These are phyloP conservation scores for Enteromius unitaeniatus DNA, from an alignment of 2,797 vertebrate genomes.

Conservation along the genomic window DNA sequence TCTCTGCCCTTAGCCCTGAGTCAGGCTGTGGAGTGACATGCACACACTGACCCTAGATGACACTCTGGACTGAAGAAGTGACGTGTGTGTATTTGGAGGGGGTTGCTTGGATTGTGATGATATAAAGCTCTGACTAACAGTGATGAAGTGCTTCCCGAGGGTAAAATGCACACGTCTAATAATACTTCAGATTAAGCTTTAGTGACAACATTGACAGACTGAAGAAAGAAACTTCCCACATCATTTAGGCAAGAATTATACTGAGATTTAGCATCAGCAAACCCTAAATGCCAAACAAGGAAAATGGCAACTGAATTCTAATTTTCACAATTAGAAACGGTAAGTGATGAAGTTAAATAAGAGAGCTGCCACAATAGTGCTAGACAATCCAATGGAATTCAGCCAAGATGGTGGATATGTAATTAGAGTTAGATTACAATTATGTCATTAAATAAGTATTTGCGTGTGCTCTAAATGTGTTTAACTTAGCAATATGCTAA, in stretches of 20 bases:
- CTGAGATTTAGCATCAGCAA: not conserved
- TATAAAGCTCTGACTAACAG: constrained; percentile 69
- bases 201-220: constrained; percentile 34
- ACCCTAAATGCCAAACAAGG: not conserved
- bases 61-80: not conserved
- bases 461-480: not conserved
- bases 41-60: constrained; percentile 4
- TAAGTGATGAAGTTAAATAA: not conserved
- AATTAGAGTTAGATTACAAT: not conserved
- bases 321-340: not conserved
- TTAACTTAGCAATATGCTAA: not conserved
- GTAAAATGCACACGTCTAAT: constrained; percentile 22
- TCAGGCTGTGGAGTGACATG: not conserved
- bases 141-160: constrained; percentile 71
- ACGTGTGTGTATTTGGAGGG: not conserved
- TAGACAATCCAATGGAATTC: not conserved
- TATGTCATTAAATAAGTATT: not conserved
- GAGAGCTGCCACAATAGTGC: not conserved
- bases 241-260: constrained; percentile 36
- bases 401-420: not conserved
- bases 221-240: constrained; percentile 30
- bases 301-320: not conserved
- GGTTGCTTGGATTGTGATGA: not conserved
- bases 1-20: not conserved
- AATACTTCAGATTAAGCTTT: constrained; percentile 64